These are phyloP conservation scores for Babyrousa celebensis DNA, from an alignment of 2,797 vertebrate genomes.

Conservation along the genomic window DNA sequence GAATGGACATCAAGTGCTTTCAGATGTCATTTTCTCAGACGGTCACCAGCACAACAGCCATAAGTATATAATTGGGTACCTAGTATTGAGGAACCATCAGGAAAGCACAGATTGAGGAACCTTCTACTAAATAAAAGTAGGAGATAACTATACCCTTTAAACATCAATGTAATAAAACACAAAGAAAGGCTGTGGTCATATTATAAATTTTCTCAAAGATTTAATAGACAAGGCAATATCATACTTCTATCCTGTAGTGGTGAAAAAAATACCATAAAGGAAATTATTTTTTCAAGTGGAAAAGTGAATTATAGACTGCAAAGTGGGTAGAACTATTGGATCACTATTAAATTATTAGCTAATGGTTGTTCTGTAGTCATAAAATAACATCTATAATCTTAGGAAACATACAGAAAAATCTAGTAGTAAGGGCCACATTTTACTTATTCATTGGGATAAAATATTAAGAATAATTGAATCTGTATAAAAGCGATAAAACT, in stretches of 20 bases:
- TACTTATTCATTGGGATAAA: not conserved
- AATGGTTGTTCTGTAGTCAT: not conserved
- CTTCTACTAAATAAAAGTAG: not conserved
- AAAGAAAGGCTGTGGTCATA: not conserved
- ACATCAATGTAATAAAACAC: not conserved
- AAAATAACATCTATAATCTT: not conserved
- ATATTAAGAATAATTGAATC: not conserved
- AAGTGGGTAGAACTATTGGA: not conserved
- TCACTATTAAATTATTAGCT: not conserved
- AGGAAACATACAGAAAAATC: not conserved
- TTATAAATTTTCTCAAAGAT: not conserved
- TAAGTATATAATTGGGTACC: not conserved
- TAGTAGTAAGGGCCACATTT: not conserved
- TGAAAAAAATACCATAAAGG: not conserved
- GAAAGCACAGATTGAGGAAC: not conserved
- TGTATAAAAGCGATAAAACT: not conserved
- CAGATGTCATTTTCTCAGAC: not conserved
- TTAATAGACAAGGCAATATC: not conserved
- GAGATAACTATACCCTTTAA: not conserved
- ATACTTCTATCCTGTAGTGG: not conserved
- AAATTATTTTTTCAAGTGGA: not conserved
- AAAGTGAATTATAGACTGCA: not conserved
- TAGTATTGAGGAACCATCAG: not conserved
- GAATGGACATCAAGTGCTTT: not conserved
- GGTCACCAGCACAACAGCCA: not conserved